Base-by-base conservation (phyloP, 2,113 vertebrate species). In the Centropristis striata region DNA sequence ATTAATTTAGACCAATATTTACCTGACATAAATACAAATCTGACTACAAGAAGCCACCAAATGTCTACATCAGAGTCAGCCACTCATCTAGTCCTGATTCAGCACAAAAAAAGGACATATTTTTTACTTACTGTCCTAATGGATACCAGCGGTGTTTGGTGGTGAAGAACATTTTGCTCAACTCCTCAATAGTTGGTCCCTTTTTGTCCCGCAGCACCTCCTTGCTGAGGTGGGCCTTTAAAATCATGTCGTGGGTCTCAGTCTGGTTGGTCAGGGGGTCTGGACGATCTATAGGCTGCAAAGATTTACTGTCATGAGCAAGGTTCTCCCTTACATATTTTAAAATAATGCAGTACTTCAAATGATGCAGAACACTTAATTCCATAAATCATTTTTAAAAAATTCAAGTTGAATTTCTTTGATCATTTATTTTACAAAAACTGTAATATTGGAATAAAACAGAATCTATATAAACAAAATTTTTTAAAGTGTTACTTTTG, bases 81-180 rank as follows among this genome's bases (percentile, higher is more conserved):
- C n/a, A 54, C 8, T 50, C 11, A 16, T 57, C 15, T n/a, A 44
- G 13, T 58, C 27, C 36, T 37, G 20, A 63, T 9, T 14, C 37
- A 32, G 49, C 10, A 55, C 20, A 13, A 11, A 64, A 5, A n/a
- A 28, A 7, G 3, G 20, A 28, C 15, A 23, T 15, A 13, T 2
- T 13, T 9, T 16, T 13, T 57, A 97, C 97, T 98, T 94, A 99
- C 98, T 97, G 96, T 94, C 98, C 98, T 28, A 87, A 57, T 23
- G 98, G 98, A 90, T 97, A 99, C 98, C 98, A 99, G 6, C 95
- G 95, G 84, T 99, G 98, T 89, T 99, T 99, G 8, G 98, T 98
- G 69, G 98, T 99, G 83, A 96, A 98, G 84, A 99, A 99, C 96
- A 98, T 97, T 89, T 97, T 98, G 90, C 97, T 97, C 69, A 99